Evolutionary conservation across 2,797 vertebrate genomes (phyloP).

Genomic region (Falco columbarius): DNA sequence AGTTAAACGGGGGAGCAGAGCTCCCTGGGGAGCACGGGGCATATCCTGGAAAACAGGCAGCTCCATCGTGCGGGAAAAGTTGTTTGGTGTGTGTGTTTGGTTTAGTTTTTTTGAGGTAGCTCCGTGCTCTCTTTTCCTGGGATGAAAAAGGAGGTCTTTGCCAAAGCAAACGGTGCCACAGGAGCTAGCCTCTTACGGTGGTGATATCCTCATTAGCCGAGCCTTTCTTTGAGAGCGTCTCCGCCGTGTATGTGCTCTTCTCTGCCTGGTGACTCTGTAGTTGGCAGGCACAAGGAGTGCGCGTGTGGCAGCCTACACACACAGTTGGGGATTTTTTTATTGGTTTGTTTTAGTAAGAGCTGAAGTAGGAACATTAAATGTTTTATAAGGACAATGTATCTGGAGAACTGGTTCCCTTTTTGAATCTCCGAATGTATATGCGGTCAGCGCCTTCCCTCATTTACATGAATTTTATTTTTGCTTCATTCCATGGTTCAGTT

Average conservation of each 20-base stretch:
- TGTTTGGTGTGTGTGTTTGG: background rate
- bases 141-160: background rate
- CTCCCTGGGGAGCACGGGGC: background rate
- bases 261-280: background rate
- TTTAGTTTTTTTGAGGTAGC: background rate
- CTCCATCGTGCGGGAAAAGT: background rate
- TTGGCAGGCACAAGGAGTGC: background rate
- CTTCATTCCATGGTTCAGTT: constrained; percentile 52
- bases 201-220: background rate
- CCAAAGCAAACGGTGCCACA: background rate
- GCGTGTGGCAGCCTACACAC: constrained; percentile 21
- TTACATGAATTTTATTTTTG: background rate
- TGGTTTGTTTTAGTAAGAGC: constrained; percentile 36
- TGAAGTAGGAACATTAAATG: background rate
- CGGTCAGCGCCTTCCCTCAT: background rate
- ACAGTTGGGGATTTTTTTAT: background rate
- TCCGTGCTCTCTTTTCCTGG: background rate
- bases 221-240: background rate
- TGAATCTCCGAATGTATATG: background rate
- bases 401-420: background rate
- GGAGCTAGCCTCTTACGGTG: background rate
- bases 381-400: background rate
- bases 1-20: background rate
- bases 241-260: background rate
- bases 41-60: background rate